Base-by-base conservation (phyloP, 2,797 vertebrate species). In the Betta splendens region DNA sequence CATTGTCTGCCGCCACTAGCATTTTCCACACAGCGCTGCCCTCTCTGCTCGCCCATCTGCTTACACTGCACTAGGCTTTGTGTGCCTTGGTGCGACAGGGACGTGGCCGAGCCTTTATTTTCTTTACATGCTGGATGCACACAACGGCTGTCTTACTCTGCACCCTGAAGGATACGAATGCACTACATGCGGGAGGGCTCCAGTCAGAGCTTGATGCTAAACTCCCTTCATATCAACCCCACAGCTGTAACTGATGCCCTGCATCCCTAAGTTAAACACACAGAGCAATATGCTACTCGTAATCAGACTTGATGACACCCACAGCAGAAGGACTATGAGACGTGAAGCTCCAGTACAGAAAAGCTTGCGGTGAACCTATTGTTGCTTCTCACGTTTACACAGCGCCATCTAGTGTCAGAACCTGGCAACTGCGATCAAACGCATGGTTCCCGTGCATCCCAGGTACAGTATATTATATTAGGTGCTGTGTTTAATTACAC, bases 21-120 rank as follows among this genome's bases (percentile, higher is more conserved):
- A 91, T 83, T 85, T 92, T 92, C 91, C 84, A 91, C 81, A 81
- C 79, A 55, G 39, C 84, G 79, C 83, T 77, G 80, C 59, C 67
- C 78, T 82, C 81, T 74, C 76, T 77, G 79, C 76, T 79, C 79
- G 38, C 75, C 80, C 80, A 81, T 77, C 63, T 87, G 91, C 92
- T 93, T 90, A 91, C 91, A 85, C 85, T 84, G 89, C 91, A 91
- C 64, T 91, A 69, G 73, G 79, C 79, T 83, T 92, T 93, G 91
- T 92, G 73, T 86, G 12, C 52, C 44, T 54, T 17, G 45, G 65
- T 67, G 78, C 72, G 70, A 71, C 42, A 49, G 57, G 18, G 75
- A 65, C 74, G 69, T 40, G 69, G 61, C 75, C 35, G 49, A 32
- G 49, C 47, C 53, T 76, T 79, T 69, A 63, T 67, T 72, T 67